phyloP scores from a whole-genome alignment of 2,113 vertebrate genomes.

The Seriola rivoliana region DNA sequence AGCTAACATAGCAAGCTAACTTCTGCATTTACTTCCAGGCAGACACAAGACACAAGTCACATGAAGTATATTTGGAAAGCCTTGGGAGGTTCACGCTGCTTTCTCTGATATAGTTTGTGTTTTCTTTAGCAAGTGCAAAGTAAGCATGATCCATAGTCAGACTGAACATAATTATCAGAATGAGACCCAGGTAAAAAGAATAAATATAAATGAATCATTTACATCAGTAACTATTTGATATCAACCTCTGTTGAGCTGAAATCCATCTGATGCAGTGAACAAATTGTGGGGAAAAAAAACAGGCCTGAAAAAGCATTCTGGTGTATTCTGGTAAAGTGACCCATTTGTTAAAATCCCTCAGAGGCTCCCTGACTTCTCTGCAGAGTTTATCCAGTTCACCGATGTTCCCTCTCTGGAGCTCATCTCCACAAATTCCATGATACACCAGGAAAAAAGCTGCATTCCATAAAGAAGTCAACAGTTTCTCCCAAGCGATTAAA shows the following conservation, averaged over 20 bases:
- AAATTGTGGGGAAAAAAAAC: not conserved
- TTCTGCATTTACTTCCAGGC: no score
- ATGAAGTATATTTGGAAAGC: no score
- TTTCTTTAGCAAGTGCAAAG: not conserved
- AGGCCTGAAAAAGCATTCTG: not conserved
- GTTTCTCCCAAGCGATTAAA: not conserved
- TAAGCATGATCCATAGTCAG: not conserved
- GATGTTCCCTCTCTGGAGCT: not conserved
- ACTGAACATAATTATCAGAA: no score
- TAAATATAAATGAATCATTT: no score
- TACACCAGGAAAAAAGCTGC: not conserved
- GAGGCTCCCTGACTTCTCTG: not conserved
- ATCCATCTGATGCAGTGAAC: not conserved
- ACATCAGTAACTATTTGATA: no score
- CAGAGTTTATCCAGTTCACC: not conserved
- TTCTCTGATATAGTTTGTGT: no score
- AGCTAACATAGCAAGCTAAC: no score
- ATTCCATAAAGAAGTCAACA: not conserved
- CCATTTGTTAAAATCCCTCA: not conserved
- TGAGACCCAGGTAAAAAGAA: no score
- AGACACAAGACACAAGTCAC: no score
- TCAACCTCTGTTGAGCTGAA: no score
- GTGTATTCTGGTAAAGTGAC: not conserved
- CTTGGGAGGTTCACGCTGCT: no score
- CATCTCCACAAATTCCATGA: not conserved